Conservation (phyloP, 1,140 invertebrate species). For the Periplaneta americana region DNA sequence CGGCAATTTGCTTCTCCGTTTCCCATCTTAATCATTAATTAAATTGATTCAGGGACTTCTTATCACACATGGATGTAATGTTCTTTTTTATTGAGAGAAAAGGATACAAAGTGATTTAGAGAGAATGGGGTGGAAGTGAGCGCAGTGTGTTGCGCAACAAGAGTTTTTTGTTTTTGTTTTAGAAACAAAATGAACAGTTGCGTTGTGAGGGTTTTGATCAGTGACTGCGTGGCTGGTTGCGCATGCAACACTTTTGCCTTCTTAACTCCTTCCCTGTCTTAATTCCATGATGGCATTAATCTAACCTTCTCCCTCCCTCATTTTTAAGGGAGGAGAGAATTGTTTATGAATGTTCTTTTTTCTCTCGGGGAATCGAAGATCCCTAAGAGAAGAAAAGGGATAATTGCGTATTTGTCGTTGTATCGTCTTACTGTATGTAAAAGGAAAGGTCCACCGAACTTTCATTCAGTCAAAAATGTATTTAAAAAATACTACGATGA, state of each 20-base stretch:
- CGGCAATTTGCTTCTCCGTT: background rate
- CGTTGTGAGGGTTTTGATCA: background rate
- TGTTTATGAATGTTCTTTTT: conserved; percentile 8
- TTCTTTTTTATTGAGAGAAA: conserved; percentile 7
- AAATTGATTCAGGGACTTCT: conserved; percentile 14
- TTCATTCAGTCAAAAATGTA: conserved; percentile 19
- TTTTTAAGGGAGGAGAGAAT: conserved; percentile 9
- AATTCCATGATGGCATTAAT: conserved; percentile 20
- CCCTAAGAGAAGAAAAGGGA: background rate
- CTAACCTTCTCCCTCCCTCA: background rate
- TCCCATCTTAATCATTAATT: background rate
- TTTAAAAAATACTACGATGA: conserved; percentile 10
- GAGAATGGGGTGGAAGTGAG: background rate
- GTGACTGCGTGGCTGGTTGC: background rate
- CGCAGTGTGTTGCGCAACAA: background rate
- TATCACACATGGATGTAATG: conserved; percentile 2
- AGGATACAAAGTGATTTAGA: background rate
- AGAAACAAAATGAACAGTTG: background rate
- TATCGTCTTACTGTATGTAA: conserved; percentile 21
- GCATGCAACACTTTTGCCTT: background rate
- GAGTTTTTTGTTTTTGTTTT: background rate
- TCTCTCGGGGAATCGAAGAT: background rate
- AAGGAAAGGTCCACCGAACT: conserved; percentile 19
- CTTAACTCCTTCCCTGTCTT: conserved; percentile 16
- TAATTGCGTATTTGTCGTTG: conserved; percentile 16